A percentile compares a stretch with the other conserved stretches of the same genome.
Evolutionary conservation across 37 sponge, comb jelly and placozoan species (phyloP).

Genomic region (Chondrosia reniformis): DNA sequence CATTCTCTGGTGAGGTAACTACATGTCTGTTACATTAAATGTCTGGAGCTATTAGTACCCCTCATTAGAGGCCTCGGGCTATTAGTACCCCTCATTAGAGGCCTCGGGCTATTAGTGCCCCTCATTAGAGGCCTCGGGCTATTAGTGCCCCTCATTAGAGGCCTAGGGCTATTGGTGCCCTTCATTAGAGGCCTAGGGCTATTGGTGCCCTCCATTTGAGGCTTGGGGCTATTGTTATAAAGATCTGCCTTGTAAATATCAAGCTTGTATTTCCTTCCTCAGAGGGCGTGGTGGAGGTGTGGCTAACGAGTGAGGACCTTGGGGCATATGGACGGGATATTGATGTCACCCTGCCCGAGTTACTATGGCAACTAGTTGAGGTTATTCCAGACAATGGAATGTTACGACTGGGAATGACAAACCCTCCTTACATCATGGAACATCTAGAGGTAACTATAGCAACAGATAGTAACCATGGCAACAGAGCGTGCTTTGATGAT

Average conservation of each 20-base stretch:
- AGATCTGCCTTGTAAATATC: too few species aligned
- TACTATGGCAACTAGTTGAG: slow-evolving; percentile 86
- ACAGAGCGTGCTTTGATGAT: too few species aligned
- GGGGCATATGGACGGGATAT: slow-evolving; percentile 96
- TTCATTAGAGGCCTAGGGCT: background rate
- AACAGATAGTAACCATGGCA: too few species aligned
- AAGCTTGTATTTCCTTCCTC: background rate
- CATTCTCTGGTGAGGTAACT: slow-evolving; percentile 65
- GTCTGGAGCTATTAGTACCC: background rate
- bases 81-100: background rate
- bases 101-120: background rate
- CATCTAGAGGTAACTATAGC: slow-evolving; percentile 80
- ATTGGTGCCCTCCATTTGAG: background rate
- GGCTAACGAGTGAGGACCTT: slow-evolving; percentile 94
- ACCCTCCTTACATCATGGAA: slow-evolving; percentile 96
- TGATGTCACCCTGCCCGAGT: slow-evolving; percentile 82
- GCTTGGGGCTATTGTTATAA: background rate
- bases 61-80: background rate
- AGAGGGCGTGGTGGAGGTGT: slow-evolving; percentile 95
- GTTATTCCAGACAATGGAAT: slow-evolving; percentile 91
- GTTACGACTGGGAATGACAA: slow-evolving; percentile 96
- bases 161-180: background rate
- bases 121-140: background rate
- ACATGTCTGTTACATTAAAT: too few species aligned
- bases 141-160: background rate